Base-by-base conservation (phyloP, 1,140 invertebrate genomes). In the Brachionus paranguensis region DNA sequence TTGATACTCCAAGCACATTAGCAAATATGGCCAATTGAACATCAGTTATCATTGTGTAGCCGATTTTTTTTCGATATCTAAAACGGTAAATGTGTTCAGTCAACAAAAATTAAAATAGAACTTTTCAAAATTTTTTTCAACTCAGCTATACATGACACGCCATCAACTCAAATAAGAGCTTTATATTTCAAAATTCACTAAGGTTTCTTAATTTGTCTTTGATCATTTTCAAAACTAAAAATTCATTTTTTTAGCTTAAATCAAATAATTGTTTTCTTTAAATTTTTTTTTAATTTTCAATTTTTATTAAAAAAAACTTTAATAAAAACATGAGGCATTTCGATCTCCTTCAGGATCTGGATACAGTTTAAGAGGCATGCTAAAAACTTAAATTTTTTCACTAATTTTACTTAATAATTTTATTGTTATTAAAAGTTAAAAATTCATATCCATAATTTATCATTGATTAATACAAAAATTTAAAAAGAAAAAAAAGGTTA, bases 1-100 rank as follows among this genome's bases (percentile, higher is more conserved):
- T 90, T 0, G 93, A 93, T 0, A 98, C 95, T 85, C 97, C 96
- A 76, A 98, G 90, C 85, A 97, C 93, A 89, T 99, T 99, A 85
- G 95, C 95, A 90, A 98, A 97, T 72, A 98, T 93, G 0, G 96
- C 95, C 85, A 99, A 90, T 89, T 99, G 96, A 11, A 98, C 93
- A 87, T 99, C 96, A 8, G 95, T 96, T 85, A 99, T 96, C 96
- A 98, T 99, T 90, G 91, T 91, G 84, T 17, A 76, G 27, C 0
- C 24, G 74, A 78, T 14, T 78, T 78, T 24, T 50, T 27, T 45
- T 78, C 14, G 14, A 50, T 70, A 70, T 70, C 37, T 41, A 70
- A 70, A 70, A 37, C 27, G 37, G 27, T 70, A 37, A 33, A 70
- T 37, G 5, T 37, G n/a, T 60, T 60, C 53, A 60, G 53, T 60